A percentile compares a stretch with the other conserved stretches of the same genome.
These are phyloP conservation scores for Lepus townsendii DNA, from an alignment of 2,797 vertebrate species.

Conservation along the genomic window DNA sequence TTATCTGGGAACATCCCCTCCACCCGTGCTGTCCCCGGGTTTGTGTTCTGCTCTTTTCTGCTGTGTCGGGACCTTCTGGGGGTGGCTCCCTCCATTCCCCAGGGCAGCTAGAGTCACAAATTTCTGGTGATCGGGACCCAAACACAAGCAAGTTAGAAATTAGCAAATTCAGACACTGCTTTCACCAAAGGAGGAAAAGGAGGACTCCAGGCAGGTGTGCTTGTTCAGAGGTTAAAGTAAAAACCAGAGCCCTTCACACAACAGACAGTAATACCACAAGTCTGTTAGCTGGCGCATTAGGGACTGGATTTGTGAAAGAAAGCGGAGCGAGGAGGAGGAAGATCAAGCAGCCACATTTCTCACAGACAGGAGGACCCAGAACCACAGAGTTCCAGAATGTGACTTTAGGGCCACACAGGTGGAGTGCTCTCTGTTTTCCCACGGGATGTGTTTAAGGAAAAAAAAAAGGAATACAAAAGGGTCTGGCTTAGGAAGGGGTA, in stretches of 20 bases:
- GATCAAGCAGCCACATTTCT: background rate
- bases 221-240: background rate
- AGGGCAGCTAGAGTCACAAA: background rate
- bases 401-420: background rate
- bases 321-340: background rate
- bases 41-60: background rate
- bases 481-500: background rate
- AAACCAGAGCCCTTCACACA: background rate
- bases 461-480: background rate
- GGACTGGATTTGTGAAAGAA: background rate
- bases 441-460: background rate
- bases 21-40: background rate
- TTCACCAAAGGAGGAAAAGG: background rate
- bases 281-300: background rate
- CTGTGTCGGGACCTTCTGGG: background rate
- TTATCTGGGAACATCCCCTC: background rate
- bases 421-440: background rate
- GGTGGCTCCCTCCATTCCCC: background rate
- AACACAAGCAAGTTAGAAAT: background rate
- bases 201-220: background rate
- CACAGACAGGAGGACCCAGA: background rate
- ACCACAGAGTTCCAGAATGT: background rate
- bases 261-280: background rate
- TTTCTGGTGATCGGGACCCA: constrained; percentile 11
- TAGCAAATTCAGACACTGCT: background rate